phyloP scores from a whole-genome alignment of 2,113 vertebrate species.

The Manacus vitellinus region DNA sequence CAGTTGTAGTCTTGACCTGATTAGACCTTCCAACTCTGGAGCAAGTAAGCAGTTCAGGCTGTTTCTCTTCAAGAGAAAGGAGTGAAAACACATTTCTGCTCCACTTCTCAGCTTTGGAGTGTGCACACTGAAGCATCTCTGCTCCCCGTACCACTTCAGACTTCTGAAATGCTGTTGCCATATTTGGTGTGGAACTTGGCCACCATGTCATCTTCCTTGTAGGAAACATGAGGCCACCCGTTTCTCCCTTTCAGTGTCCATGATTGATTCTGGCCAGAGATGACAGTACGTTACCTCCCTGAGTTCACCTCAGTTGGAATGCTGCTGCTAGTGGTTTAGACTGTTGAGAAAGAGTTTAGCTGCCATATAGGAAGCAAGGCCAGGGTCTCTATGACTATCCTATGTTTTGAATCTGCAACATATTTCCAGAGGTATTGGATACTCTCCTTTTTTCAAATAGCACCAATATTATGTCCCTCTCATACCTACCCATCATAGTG shows the following conservation, averaged over 20 bases:
- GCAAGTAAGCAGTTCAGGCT: background rate
- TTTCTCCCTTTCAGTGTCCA: background rate
- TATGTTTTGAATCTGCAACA: background rate
- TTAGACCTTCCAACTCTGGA: background rate
- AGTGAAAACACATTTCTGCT: background rate
- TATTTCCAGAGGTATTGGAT: background rate
- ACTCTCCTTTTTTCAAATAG: background rate
- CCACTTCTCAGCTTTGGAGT: background rate
- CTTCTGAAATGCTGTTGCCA: background rate
- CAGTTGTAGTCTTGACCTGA: background rate
- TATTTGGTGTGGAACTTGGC: background rate
- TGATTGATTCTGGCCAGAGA: background rate
- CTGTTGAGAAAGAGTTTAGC: background rate
- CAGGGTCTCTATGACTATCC: background rate
- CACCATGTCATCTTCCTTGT: background rate
- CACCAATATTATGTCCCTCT: background rate
- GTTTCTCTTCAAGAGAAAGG: background rate
- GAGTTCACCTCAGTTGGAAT: background rate
- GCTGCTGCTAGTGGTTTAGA: background rate
- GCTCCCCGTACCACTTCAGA: background rate
- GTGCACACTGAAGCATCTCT: background rate
- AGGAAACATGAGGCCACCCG: background rate
- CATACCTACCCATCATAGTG: background rate
- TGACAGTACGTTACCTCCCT: rapidly evolving
- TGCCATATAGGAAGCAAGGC: background rate